phyloP scores from a whole-genome alignment of 2,797 vertebrate species.

The Coregonus ussuriensis region DNA sequence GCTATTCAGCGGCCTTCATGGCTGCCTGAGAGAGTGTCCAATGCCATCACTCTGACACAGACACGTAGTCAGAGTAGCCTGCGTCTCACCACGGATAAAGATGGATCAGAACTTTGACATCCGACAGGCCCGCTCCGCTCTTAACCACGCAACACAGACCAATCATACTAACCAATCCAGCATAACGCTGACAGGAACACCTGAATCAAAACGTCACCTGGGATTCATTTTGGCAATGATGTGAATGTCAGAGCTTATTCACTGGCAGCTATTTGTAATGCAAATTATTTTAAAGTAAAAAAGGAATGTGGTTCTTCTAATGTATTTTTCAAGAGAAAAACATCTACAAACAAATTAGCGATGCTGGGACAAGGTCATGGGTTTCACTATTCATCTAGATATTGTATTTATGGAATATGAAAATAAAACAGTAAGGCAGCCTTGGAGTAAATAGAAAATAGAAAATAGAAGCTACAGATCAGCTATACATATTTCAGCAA shows the following conservation, averaged over 20 bases:
- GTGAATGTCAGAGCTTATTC: constrained; percentile 12
- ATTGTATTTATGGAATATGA: background rate
- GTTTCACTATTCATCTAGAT: background rate
- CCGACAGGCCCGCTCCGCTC: background rate
- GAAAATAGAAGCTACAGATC: background rate
- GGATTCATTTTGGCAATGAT: background rate
- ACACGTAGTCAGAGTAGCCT: background rate
- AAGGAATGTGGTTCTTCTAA: background rate
- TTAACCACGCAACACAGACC: background rate
- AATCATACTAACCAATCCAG: constrained; percentile 10
- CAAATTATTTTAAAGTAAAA: background rate
- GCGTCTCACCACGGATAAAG: constrained; percentile 13
- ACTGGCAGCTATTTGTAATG: constrained; percentile 4
- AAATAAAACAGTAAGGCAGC: background rate
- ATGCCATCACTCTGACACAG: background rate
- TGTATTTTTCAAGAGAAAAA: background rate
- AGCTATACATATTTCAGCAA: background rate
- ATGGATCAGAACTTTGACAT: background rate
- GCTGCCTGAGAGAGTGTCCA: background rate
- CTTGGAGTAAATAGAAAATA: background rate
- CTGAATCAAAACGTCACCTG: constrained; percentile 4
- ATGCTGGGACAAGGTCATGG: background rate
- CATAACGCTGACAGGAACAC: background rate
- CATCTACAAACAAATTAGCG: background rate
- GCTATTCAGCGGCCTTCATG: background rate